phyloP scores from a whole-genome alignment of 2,113 vertebrate species.

The Oenanthe melanoleuca region DNA sequence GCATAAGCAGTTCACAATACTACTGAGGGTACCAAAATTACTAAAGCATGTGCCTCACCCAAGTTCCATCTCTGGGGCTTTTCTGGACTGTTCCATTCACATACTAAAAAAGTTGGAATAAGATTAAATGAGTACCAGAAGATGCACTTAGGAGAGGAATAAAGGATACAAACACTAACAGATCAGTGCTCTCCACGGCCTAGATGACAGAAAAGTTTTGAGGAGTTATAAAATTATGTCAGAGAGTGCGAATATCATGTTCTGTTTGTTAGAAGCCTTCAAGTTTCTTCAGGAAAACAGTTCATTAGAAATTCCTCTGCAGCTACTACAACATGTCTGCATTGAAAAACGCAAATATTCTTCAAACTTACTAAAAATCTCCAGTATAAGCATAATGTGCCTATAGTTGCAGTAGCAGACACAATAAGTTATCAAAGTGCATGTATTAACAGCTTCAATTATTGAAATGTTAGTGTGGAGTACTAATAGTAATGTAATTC shows the following conservation, averaged over 20 bases:
- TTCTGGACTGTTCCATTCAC: not conserved
- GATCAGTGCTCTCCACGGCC: not conserved
- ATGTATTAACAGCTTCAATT: not conserved
- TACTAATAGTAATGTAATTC: not conserved
- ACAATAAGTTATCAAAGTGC: not conserved
- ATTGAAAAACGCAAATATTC: not conserved
- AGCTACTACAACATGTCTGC: not conserved
- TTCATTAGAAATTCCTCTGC: slow-evolving; percentile 15
- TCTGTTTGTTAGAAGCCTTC: slow-evolving; percentile 10
- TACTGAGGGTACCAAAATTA: not conserved
- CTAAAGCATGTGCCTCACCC: not conserved
- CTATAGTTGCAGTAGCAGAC: not conserved
- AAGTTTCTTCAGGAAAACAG: slow-evolving; percentile 16
- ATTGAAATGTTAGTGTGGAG: not conserved
- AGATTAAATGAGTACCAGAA: not conserved
- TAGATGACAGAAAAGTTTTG: not conserved
- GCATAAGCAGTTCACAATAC: not conserved
- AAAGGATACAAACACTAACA: not conserved
- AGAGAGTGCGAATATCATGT: not conserved
- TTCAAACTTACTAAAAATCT: not conserved
- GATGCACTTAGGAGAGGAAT: not conserved
- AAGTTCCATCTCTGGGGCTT: not conserved
- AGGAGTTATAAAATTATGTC: not conserved
- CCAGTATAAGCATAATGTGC: not conserved
- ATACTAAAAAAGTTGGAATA: not conserved